These are phyloP conservation scores for Cyprinodon brontotheroides DNA, from an alignment of 2,113 vertebrate genomes.

Conservation along the genomic window DNA sequence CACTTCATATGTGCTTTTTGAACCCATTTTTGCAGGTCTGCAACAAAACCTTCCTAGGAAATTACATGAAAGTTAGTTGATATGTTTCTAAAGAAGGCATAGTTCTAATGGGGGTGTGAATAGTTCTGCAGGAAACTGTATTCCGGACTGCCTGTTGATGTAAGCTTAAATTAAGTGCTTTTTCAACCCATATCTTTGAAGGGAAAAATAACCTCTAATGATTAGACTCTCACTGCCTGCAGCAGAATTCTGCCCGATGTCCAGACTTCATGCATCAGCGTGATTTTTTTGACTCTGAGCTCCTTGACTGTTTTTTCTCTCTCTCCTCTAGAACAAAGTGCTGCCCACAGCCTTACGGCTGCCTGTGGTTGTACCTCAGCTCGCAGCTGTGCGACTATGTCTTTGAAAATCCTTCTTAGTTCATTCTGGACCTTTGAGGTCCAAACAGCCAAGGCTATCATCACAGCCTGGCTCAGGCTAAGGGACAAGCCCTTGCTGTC, in stretches of 20 bases:
- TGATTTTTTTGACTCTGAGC: slow-evolving; percentile 47
- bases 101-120: neutral
- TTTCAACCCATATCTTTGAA: neutral
- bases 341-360: slow-evolving; percentile 41
- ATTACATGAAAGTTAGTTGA: neutral
- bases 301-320: slow-evolving; percentile 52
- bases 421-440: slow-evolving; percentile 40
- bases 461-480: slow-evolving; percentile 35
- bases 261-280: slow-evolving; percentile 31
- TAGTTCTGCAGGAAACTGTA: neutral
- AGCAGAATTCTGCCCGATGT: slow-evolving; percentile 44
- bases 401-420: slow-evolving; percentile 46
- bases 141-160: no score
- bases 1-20: neutral
- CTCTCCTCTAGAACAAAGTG: slow-evolving; percentile 31
- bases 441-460: slow-evolving; percentile 52
- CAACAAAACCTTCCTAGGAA: neutral
- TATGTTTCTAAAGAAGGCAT: neutral
- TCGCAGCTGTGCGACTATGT: slow-evolving; percentile 48
- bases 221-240: slow-evolving; percentile 65
- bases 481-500: slow-evolving; percentile 47
- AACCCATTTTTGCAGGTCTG: neutral
- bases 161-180: neutral
- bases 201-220: slow-evolving; percentile 57
- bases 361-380: slow-evolving; percentile 40